Evolutionary conservation across 2,797 vertebrate species (phyloP), one percentile per base, ranked within the genome.

Genomic region (Tangara arthus): DNA sequence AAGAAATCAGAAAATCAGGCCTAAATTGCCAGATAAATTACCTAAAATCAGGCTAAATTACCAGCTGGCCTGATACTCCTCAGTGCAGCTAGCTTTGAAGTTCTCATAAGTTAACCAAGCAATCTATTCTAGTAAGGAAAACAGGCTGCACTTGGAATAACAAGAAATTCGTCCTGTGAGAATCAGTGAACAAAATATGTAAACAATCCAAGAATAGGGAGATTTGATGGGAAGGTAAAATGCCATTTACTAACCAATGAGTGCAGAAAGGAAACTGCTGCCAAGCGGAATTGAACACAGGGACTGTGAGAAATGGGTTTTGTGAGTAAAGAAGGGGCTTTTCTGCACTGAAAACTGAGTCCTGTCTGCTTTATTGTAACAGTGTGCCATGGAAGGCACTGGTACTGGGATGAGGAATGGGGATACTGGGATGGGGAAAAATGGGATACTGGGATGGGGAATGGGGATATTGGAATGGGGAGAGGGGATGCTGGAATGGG

Each of bases 401-500:
- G 35, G 19, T 3, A 9, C 34, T 50, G 47, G 28, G 20, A 42
- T 42, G 42, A 5, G 42, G 16, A 42, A 20, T 10, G 5, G 20
- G 20, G 42, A 21, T 21, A 20, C 10, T 44, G 42, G 42, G 5
- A 21, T 44, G 42, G 42, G 19, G 42, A 44, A 19, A 9, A 9
- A 4, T 39, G 42, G 19, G 42, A 42, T 42, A 10, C 19, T 42
- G 19, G 42, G 5, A 42, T 42, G 42, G 42, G 19, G 42, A 20
- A 10, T 10, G 19, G 19, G 42, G 42, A 20, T 20, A 6, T 20
- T 44, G 42, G 42, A 2, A 20, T 44, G 19, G 42, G 19, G 20
- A 21, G 3, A 11, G 9, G 41, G 18, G n/a, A 34, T 3, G 1
- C 20, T 68, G 49, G 35, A 0, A 18, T 18, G 27, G 27, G 11